phyloP scores from a whole-genome alignment of 2,797 vertebrate genomes.

The Pyrocephalus nanus region DNA sequence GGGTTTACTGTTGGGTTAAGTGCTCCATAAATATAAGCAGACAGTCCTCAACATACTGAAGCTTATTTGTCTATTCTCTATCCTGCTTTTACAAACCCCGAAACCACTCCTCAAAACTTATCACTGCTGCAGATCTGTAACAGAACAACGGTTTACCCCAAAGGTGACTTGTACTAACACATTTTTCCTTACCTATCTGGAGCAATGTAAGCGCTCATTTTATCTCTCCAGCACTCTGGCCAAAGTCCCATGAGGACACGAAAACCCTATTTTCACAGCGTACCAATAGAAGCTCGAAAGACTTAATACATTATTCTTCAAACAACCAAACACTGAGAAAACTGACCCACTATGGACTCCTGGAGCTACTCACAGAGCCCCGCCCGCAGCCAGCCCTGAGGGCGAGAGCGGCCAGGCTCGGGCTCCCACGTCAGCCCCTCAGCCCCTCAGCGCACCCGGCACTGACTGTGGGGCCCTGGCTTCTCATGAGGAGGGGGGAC shows the following conservation, averaged over 20 bases:
- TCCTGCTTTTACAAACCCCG: not conserved
- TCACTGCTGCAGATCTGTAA: not conserved
- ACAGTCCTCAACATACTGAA: rapidly evolving
- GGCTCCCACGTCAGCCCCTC: too few relatives aligned
- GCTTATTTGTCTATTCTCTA: not conserved
- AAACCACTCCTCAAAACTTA: too few relatives aligned
- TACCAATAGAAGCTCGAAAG: not conserved
- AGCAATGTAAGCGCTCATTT: not conserved
- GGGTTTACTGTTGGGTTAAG: not conserved
- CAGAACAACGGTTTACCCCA: too few relatives aligned
- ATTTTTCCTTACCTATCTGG: rapidly evolving
- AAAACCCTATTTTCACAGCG: not conserved
- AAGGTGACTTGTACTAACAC: not conserved
- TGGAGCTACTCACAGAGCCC: not conserved
- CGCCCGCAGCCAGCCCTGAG: too few relatives aligned
- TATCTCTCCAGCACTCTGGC: not conserved
- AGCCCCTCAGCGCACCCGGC: too few relatives aligned
- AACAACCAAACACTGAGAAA: not conserved
- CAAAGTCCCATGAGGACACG: rapidly evolving
- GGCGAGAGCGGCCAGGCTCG: too few relatives aligned
- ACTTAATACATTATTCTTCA: not conserved
- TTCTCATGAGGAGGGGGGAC: too few relatives aligned
- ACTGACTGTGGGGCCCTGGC: too few relatives aligned
- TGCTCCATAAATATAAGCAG: not conserved
- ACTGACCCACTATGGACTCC: not conserved